These are phyloP conservation scores for Ectobius pallidus DNA, from an alignment of 2,888 invertebrate species.

Conservation along the genomic window DNA sequence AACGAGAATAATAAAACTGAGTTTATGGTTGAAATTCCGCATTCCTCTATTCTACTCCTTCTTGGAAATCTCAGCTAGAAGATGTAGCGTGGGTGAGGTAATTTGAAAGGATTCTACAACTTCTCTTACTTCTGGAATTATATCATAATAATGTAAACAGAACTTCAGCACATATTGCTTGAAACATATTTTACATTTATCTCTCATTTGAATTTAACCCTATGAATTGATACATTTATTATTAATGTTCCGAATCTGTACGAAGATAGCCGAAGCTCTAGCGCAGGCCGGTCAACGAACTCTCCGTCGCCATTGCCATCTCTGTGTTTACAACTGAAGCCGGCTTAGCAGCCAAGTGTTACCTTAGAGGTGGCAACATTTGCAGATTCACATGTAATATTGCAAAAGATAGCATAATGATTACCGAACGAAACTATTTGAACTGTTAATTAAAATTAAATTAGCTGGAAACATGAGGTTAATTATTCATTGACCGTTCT, in stretches of 20 bases:
- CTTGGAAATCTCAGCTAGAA: not conserved
- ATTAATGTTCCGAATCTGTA: not conserved
- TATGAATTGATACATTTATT: too few relatives aligned
- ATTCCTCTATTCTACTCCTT: slow-evolving; percentile 7
- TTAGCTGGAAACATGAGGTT: too few relatives aligned
- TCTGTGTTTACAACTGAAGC: slow-evolving; percentile 21
- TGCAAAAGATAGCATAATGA: too few relatives aligned
- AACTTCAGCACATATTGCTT: too few relatives aligned
- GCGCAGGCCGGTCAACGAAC: slow-evolving; percentile 20
- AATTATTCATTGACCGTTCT: too few relatives aligned
- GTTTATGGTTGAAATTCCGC: not conserved
- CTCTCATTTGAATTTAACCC: too few relatives aligned
- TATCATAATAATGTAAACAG: too few relatives aligned
- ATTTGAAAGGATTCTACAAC: not conserved
- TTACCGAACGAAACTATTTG: too few relatives aligned
- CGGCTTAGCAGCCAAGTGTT: not conserved
- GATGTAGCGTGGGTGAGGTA: slow-evolving; percentile 4
- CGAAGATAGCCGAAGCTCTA: slow-evolving; percentile 23
- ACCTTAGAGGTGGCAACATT: not conserved
- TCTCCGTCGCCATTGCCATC: not conserved
- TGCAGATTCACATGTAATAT: too few relatives aligned
- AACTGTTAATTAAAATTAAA: too few relatives aligned
- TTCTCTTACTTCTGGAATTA: too few relatives aligned
- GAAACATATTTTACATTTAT: too few relatives aligned
- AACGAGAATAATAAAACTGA: not conserved